Evolutionary conservation across 2,797 vertebrate species (phyloP), one percentile per base, ranked within the genome.

Genomic region (Pipistrellus pygmaeus): DNA sequence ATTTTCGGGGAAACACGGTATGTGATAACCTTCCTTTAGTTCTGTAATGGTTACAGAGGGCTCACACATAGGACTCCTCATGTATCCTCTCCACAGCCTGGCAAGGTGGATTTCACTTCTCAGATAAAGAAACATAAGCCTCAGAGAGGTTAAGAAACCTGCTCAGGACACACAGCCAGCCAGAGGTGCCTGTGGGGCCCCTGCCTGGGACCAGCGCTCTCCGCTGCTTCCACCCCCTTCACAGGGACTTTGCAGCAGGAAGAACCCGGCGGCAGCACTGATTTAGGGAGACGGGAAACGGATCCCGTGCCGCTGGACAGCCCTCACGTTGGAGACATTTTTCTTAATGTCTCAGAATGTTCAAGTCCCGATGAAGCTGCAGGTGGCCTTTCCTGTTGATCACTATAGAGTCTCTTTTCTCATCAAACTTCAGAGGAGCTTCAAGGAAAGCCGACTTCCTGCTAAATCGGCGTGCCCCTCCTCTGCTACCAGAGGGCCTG

Each of bases 211-310:
- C 44, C 18, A 69, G 48, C 1, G 2, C 44, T 71, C 48, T 69
- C 15, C 5, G 0, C 38, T 15, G 35, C 38, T 53, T 76, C n/a
- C 30, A 32, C 27, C 21, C 48, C 77, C 80, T 51, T 60, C 0
- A 0, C 8, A 3, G 10, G 46, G 80, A 62, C 78, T 95, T 95
- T 68, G 57, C 44, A 84, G 44, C 73, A 62, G 85, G 68, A 89
- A 78, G 81, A 97, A 53, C 73, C 81, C 83, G 15, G 87, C 71
- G 90, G 77, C 62, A 6, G 51, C 10, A 20, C 69, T 93, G 90
- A 82, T 72, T 87, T 95, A 77, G 32, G 82, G 80, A 94, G 68
- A 86, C 73, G 60, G 76, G 90, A 95, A 94, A 68, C 44, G 84
- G 85, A 17, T 85, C 81, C 53, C 71, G 35, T 71, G 46, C 20